phyloP scores from a whole-genome alignment of 1,140 invertebrate genomes.

The Ostrea edulis region DNA sequence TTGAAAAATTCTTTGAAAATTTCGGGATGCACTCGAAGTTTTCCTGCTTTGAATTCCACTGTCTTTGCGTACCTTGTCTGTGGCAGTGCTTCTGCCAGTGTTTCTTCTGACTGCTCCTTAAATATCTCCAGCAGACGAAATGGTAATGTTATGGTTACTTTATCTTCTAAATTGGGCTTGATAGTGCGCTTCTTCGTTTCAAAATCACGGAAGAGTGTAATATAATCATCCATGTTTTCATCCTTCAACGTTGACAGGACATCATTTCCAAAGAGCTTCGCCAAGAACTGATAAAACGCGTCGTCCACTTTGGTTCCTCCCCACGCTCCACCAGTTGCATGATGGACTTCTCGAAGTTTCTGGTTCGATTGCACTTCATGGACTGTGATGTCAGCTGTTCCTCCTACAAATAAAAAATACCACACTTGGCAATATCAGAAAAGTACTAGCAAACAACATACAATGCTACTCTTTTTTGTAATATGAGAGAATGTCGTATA shows the following conservation, averaged over 20 bases:
- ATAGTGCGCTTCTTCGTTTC: constrained; percentile 59
- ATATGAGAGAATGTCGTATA: not conserved
- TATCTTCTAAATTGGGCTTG: constrained; percentile 36
- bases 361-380: constrained; percentile 55
- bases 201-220: constrained; percentile 54
- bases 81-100: constrained; percentile 38
- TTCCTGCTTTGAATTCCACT: constrained; percentile 40
- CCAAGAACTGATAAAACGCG: constrained; percentile 54
- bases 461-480: not conserved
- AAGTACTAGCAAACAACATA: not conserved
- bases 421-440: not conserved
- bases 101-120: not conserved
- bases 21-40: constrained; percentile 44
- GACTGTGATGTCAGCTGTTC: constrained; percentile 62
- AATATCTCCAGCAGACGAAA: constrained; percentile 40
- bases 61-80: constrained; percentile 37
- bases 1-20: constrained; percentile 50
- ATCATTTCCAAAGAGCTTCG: constrained; percentile 52
- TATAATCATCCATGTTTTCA: constrained; percentile 39
- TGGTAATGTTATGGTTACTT: constrained; percentile 44
- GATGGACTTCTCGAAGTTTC: constrained; percentile 55
- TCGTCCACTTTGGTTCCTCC: constrained; percentile 63
- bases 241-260: constrained; percentile 33
- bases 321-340: constrained; percentile 61
- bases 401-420: constrained; percentile 46